A percentile compares a stretch with the other conserved stretches of the same genome.
Conservation (phyloP, 2,113 vertebrate species). For the Prionailurus bengalensis region DNA sequence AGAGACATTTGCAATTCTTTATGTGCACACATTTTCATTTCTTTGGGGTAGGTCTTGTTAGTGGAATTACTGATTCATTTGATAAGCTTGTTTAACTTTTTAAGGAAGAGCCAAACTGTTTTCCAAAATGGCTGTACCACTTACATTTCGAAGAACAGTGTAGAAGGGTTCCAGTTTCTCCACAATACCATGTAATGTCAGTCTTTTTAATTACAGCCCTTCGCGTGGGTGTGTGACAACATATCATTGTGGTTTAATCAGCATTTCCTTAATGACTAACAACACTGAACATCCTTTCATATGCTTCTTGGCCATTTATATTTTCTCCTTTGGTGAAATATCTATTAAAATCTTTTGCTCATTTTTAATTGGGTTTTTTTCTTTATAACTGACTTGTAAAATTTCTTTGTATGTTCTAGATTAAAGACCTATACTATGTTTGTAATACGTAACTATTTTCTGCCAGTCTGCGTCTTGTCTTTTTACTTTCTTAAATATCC, state of each 20-base stretch:
- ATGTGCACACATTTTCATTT: background rate
- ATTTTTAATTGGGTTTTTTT: background rate
- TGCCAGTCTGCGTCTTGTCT: background rate
- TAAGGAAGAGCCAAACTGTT: conserved; percentile 49
- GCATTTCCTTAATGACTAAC: conserved; percentile 42
- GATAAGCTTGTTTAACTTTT: conserved; percentile 30
- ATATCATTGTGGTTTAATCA: background rate
- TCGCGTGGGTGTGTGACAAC: background rate
- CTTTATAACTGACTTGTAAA: background rate
- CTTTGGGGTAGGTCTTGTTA: background rate
- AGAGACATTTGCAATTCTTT: background rate
- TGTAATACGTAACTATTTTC: conserved; percentile 32
- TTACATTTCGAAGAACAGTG: conserved; percentile 1
- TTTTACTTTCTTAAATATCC: conserved; percentile 39
- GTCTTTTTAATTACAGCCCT: background rate
- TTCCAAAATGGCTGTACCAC: background rate
- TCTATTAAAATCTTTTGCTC: background rate
- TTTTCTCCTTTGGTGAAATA: conserved; percentile 11
- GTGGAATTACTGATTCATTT: background rate
- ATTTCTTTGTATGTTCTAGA: conserved; percentile 33
- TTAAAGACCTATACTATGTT: conserved; percentile 5
- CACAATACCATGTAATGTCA: background rate
- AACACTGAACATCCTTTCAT: background rate
- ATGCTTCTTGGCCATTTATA: conserved; percentile 21
- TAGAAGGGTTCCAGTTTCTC: background rate